These are phyloP conservation scores for Neofelis nebulosa DNA, from an alignment of 2,113 vertebrate species.

Conservation along the genomic window DNA sequence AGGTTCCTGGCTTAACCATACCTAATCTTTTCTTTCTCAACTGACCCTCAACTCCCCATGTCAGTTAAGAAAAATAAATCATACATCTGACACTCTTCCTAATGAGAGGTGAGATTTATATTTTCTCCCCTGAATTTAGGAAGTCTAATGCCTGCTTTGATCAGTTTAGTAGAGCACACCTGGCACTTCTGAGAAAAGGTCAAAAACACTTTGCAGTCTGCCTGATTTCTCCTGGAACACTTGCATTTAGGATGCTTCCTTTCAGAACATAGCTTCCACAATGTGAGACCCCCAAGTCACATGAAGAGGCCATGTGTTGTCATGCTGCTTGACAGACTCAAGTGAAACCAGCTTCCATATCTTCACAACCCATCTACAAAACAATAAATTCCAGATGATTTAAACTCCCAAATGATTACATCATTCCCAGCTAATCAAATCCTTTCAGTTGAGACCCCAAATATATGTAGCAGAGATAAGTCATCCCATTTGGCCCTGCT, in stretches of 20 bases:
- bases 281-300: not conserved
- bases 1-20: not conserved
- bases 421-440: not conserved
- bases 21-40: not conserved
- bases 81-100: not conserved
- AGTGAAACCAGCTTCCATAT: not conserved
- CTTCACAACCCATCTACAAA: not conserved
- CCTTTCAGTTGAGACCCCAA: not conserved
- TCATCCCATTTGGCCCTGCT: not conserved
- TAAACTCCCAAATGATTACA: not conserved
- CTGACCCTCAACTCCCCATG: not conserved
- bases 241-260: not conserved
- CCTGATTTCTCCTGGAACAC: not conserved
- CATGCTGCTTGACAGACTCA: not conserved
- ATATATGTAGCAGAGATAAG: not conserved
- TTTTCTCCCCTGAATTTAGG: not conserved
- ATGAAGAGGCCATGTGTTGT: not conserved
- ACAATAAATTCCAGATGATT: not conserved
- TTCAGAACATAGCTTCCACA: not conserved
- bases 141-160: not conserved
- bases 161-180: not conserved
- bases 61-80: not conserved
- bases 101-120: not conserved
- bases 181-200: not conserved
- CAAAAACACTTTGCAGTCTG: not conserved